These are phyloP conservation scores for Ispidina picta DNA, from an alignment of 2,797 vertebrate genomes.

Conservation along the genomic window DNA sequence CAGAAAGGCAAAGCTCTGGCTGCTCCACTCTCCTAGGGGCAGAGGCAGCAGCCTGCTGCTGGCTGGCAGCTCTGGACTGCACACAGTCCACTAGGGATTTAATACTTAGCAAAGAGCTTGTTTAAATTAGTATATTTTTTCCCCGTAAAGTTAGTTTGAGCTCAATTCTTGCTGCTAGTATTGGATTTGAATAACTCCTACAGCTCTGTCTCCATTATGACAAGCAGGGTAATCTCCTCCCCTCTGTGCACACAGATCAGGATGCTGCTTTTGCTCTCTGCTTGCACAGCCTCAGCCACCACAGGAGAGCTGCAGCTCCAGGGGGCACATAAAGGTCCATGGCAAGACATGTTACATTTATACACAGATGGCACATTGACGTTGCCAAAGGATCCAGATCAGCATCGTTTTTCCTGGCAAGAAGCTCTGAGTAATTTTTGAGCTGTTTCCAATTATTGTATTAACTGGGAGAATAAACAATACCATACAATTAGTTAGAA, in stretches of 20 bases:
- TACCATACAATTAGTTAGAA: neutral
- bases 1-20: neutral
- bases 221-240: neutral
- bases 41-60: neutral
- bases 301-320: neutral
- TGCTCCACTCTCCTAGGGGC: neutral
- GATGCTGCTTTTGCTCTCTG: neutral
- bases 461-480: slow-evolving; percentile 63
- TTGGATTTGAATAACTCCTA: neutral
- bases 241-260: neutral
- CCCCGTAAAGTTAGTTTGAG: neutral
- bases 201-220: neutral
- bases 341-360: neutral
- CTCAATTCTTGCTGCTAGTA: neutral
- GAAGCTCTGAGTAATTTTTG: slow-evolving; percentile 40
- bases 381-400: slow-evolving; percentile 27
- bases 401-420: slow-evolving; percentile 21
- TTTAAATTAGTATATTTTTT: too few species aligned
- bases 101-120: neutral
- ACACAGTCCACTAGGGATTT: fast-evolving
- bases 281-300: neutral
- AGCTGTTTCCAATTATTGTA: slow-evolving; percentile 65
- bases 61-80: neutral
- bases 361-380: slow-evolving; percentile 27
- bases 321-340: neutral